These are phyloP conservation scores for Labrus mixtus DNA, from an alignment of 2,113 vertebrate genomes.

Conservation along the genomic window DNA sequence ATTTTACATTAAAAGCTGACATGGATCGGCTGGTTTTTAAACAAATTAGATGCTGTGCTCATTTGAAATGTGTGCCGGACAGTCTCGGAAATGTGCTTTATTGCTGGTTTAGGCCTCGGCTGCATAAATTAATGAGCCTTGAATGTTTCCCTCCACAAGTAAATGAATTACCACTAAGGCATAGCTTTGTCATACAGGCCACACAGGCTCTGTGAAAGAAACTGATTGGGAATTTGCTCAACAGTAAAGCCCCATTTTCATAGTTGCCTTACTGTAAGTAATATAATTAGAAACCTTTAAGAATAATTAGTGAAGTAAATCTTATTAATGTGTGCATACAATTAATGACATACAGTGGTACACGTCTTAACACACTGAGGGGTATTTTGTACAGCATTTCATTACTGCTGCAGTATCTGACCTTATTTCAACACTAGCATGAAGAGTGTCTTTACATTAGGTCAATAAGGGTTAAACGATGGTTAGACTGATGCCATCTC, in stretches of 20 bases:
- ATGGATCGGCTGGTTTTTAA: constrained; percentile 68
- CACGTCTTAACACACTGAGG: background rate
- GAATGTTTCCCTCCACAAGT: constrained; percentile 45
- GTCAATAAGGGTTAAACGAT: constrained; percentile 44
- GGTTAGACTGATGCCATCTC: constrained; percentile 23
- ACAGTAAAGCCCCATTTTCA: constrained; percentile 29
- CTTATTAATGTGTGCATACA: background rate
- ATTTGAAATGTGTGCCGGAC: constrained; percentile 59
- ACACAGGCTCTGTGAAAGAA: constrained; percentile 25
- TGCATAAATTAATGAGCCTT: constrained; percentile 60
- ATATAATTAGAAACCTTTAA: constrained; percentile 21
- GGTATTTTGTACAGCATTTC: constrained; percentile 10
- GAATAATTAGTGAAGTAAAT: constrained; percentile 23
- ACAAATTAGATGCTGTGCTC: constrained; percentile 62
- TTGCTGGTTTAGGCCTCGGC: constrained; percentile 52
- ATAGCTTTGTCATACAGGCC: constrained; percentile 49
- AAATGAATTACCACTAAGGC: constrained; percentile 45
- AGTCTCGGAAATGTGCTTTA: constrained; percentile 66
- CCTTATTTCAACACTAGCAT: constrained; percentile 8
- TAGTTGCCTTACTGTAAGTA: constrained; percentile 11
- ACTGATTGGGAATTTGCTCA: constrained; percentile 18
- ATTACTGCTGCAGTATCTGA: background rate
- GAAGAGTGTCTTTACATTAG: constrained; percentile 27
- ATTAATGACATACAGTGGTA: background rate
- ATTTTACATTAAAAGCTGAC: constrained; percentile 73